Percentiles rank a stretch among this genome's conserved stretches.
Conservation (phyloP, 2,888 invertebrate species). For the Axea sp. region DNA sequence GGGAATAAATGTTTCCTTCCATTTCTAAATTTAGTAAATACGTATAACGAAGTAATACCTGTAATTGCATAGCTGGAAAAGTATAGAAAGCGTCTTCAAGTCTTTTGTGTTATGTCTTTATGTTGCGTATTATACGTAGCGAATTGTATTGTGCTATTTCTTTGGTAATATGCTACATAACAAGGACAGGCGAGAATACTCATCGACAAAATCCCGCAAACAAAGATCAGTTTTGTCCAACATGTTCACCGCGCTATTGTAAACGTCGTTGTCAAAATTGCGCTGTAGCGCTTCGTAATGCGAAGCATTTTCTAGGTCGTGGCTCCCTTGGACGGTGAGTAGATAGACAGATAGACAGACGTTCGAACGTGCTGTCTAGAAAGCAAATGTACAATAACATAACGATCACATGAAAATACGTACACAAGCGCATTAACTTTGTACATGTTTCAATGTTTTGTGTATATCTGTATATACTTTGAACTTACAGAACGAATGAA, state of each 20-base stretch:
- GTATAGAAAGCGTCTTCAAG: too few species aligned
- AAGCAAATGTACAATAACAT: conserved; percentile 60
- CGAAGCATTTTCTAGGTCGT: conserved; percentile 55
- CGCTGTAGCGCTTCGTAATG: conserved; percentile 50
- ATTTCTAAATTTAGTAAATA: too few species aligned
- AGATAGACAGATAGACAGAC: conserved; percentile 47
- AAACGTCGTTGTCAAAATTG: conserved; percentile 55
- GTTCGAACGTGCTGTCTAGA: conserved; percentile 41
- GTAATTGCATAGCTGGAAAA: too few species aligned
- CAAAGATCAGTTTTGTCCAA: conserved; percentile 46
- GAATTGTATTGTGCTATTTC: conserved; percentile 35
- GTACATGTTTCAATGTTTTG: conserved; percentile 6
- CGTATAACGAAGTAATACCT: too few species aligned
- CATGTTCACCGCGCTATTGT: conserved; percentile 46
- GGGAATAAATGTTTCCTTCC: too few species aligned
- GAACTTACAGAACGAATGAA: conserved; percentile 21
- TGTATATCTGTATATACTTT: conserved; percentile 15
- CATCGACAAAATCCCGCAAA: conserved; percentile 41
- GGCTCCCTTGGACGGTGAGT: conserved; percentile 41
- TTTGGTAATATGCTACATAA: not conserved
- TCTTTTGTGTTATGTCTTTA: too few species aligned
- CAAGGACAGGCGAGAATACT: conserved; percentile 23
- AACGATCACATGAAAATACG: conserved; percentile 43
- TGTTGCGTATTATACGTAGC: conserved; percentile 27
- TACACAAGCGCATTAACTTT: conserved; percentile 3